Percentiles rank a stretch among this genome's conserved stretches.
Conservation (phyloP, 2,113 vertebrate species). For the Pseudois nayaur region DNA sequence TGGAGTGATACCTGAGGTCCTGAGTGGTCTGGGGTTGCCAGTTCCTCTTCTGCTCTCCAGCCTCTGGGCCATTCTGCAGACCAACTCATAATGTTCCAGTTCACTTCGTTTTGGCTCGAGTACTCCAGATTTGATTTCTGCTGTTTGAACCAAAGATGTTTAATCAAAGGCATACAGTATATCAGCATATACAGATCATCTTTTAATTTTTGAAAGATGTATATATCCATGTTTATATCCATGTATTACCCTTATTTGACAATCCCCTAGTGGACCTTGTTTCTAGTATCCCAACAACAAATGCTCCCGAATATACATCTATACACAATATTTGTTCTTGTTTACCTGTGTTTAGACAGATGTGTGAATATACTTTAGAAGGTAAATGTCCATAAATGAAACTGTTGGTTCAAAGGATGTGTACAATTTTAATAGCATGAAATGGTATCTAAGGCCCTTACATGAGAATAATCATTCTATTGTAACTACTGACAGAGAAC, state of each 20-base stretch:
- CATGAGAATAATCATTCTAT: not conserved
- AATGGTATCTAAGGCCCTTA: not conserved
- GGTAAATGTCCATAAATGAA: not conserved
- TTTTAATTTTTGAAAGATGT: not conserved
- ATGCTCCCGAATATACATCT: not conserved
- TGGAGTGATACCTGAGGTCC: too few species aligned
- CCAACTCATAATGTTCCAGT: not conserved
- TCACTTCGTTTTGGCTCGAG: not conserved
- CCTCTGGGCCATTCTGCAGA: not conserved
- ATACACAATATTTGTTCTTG: not conserved
- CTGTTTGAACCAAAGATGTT: not conserved
- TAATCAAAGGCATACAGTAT: not conserved
- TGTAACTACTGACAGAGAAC: not conserved
- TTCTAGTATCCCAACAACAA: not conserved
- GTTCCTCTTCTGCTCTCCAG: not conserved
- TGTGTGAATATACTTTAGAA: not conserved
- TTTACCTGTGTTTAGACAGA: not conserved
- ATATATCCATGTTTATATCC: not conserved
- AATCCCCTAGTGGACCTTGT: not conserved
- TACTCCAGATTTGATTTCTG: not conserved
- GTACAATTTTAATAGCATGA: not conserved
- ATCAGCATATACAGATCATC: not conserved
- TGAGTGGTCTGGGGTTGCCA: not conserved
- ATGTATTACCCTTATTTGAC: not conserved
- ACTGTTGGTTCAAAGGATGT: not conserved